These are phyloP conservation scores for Coranthus polyacanthus DNA, from an alignment of 2,797 vertebrate genomes.

Conservation along the genomic window DNA sequence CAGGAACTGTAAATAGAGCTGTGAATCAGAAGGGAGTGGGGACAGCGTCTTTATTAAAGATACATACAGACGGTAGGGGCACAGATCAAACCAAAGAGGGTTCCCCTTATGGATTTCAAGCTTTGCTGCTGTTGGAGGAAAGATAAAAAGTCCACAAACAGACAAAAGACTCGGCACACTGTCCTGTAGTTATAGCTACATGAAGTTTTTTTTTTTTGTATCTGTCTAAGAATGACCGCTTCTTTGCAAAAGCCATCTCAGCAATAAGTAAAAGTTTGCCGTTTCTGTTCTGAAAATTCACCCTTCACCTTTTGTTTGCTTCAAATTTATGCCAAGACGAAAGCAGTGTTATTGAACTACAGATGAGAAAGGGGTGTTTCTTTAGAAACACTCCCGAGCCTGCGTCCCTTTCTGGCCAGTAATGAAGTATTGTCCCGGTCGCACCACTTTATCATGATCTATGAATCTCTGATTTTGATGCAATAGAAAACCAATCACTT, in stretches of 20 bases:
- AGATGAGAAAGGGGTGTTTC: conserved; percentile 60
- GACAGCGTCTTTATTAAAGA: conserved; percentile 68
- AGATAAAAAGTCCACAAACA: conserved; percentile 50
- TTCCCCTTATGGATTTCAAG: conserved; percentile 37
- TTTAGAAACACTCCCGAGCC: conserved; percentile 59
- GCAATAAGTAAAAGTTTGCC: conserved; percentile 40
- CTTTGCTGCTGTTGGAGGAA: conserved; percentile 20
- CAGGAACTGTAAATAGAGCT: conserved; percentile 82
- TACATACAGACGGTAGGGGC: conserved; percentile 44
- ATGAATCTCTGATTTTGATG: conserved; percentile 89
- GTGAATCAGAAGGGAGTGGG: conserved; percentile 67
- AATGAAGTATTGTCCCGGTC: conserved; percentile 81
- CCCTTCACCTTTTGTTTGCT: conserved; percentile 52
- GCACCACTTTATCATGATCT: conserved; percentile 88
- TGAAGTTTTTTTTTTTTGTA: conserved; percentile 14
- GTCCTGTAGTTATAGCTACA: conserved; percentile 13
- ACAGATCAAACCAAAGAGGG: conserved; percentile 44
- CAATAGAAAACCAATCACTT: conserved; percentile 90
- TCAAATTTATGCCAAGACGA: conserved; percentile 37
- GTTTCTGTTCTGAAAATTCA: conserved; percentile 28
- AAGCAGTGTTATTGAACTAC: conserved; percentile 53
- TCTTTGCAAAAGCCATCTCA: conserved; percentile 11
- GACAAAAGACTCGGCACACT: conserved; percentile 11
- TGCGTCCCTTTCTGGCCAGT: conserved; percentile 75
- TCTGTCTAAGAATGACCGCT: conserved; percentile 11